These are phyloP conservation scores for Epinephelus coioides DNA, from an alignment of 2,797 vertebrate species.

Conservation along the genomic window DNA sequence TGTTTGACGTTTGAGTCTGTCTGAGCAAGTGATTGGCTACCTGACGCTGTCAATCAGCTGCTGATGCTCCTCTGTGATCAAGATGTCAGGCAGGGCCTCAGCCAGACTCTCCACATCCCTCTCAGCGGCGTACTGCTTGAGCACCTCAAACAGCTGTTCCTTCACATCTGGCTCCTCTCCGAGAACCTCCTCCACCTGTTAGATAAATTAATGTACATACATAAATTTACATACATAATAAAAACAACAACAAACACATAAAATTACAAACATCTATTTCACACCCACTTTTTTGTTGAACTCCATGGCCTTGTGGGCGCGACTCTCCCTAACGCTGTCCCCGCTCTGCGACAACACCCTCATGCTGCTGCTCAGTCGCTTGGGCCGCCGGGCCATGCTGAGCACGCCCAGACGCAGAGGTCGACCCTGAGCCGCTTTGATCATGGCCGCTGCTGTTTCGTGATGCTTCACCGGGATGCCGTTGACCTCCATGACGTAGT, in stretches of 20 bases:
- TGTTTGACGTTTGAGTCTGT: background rate
- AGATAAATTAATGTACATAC: background rate
- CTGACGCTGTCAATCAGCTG: slow-evolving; percentile 95
- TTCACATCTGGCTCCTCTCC: slow-evolving; percentile 91
- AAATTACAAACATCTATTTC: background rate
- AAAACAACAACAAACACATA: background rate
- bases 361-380: slow-evolving; percentile 83
- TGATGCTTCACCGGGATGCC: slow-evolving; percentile 86
- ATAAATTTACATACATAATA: background rate
- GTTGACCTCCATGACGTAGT: slow-evolving; percentile 91
- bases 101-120: slow-evolving; percentile 93
- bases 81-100: slow-evolving; percentile 88
- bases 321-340: slow-evolving; percentile 84
- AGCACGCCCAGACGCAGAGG: slow-evolving; percentile 89
- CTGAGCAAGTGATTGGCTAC: slow-evolving; percentile 77
- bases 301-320: slow-evolving; percentile 93
- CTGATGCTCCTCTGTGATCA: slow-evolving; percentile 89
- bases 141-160: slow-evolving; percentile 91
- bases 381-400: slow-evolving; percentile 83
- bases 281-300: slow-evolving; percentile 92
- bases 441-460: slow-evolving; percentile 83
- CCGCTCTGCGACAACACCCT: slow-evolving; percentile 83
- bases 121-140: slow-evolving; percentile 94
- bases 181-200: slow-evolving; percentile 93
- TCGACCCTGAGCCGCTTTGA: slow-evolving; percentile 84